Base-by-base conservation (phyloP, 2,888 invertebrate species). In the Metacarcinus magister region DNA sequence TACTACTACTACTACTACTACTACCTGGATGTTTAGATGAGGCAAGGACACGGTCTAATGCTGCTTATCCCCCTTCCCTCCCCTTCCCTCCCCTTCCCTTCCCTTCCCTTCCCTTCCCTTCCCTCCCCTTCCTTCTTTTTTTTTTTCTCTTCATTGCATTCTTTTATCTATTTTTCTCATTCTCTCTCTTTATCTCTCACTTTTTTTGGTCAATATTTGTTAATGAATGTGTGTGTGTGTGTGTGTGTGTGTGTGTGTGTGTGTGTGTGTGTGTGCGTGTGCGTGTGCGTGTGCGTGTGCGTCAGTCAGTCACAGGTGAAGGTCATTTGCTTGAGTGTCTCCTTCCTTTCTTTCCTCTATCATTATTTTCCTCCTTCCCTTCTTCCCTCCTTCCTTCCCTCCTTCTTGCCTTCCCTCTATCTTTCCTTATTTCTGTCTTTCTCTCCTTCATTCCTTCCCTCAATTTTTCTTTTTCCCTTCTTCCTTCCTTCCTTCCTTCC, bases 281-380 rank as follows among this genome's bases (percentile, higher is more conserved):
- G 91, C 44, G 44, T 91, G 91, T 91, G 44, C 44, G 91, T 91
- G 44, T 91, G 91, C 44, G 44, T 91, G 91, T 91, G 44, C 44
- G 91, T 91, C 28, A 28, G 28, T 28, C 75, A 28, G 75, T 75
- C 75, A 8, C 67, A 19, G 23, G 67, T 67, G 48, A 13, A 48
- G 48, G 48, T 48, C 48, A 48, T 48, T 13, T 13, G 48, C 48
- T 48, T 48, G 48, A 8, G 48, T 48, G 5, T 48, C 48, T 48
- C 48, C 48, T 48, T 48, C 48, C 48, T 13, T 48, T 13, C 48
- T 48, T 8, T 48, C 48, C 48, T 48, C 48, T 13, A 5, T 48
- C 48, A 5, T 48, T 48, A 0, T n/a, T 67, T 23, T 67, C 16
- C 16, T 67, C 23, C n/a, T n/a, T 67, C n/a, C 23, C 23, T 16